phyloP scores from a whole-genome alignment of 2,888 invertebrate species.

The Corbicula japonica region DNA sequence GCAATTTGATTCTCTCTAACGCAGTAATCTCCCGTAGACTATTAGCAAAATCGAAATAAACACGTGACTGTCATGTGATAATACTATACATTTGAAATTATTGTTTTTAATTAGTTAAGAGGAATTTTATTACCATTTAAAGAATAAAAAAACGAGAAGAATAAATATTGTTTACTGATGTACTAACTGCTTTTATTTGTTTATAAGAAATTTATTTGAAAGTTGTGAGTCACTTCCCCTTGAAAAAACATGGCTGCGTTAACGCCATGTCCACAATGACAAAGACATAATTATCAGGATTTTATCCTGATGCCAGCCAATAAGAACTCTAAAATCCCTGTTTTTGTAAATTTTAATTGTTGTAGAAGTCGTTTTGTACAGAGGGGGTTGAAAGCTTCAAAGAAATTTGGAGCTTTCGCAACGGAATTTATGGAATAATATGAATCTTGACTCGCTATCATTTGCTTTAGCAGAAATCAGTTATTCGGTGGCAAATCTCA shows the following conservation, averaged over 20 bases:
- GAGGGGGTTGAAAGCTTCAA: constrained; percentile 82
- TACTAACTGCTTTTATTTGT: too few species aligned
- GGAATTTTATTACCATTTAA: too few species aligned
- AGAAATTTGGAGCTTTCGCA: constrained; percentile 95
- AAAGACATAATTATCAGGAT: constrained; percentile 57
- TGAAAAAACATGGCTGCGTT: constrained; percentile 78
- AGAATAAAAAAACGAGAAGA: too few species aligned
- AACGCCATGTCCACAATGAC: constrained; percentile 82
- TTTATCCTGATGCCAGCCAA: constrained; percentile 75
- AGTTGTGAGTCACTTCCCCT: constrained; percentile 37
- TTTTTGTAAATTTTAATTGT: constrained; percentile 63
- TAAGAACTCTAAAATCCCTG: constrained; percentile 60
- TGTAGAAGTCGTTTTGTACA: constrained; percentile 54
- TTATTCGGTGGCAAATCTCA: constrained; percentile 98
- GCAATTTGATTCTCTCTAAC: too few species aligned
- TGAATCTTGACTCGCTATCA: constrained; percentile 97
- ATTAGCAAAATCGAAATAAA: too few species aligned
- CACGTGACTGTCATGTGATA: too few species aligned
- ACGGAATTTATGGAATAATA: constrained; percentile 89
- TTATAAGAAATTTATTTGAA: too few species aligned
- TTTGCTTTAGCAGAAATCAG: constrained; percentile 99
- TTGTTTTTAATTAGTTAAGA: too few species aligned
- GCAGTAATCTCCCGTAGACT: too few species aligned
- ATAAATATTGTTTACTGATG: too few species aligned
- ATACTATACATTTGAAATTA: too few species aligned